These are phyloP conservation scores for Malurus melanocephalus DNA, from an alignment of 2,113 vertebrate genomes.

Conservation along the genomic window DNA sequence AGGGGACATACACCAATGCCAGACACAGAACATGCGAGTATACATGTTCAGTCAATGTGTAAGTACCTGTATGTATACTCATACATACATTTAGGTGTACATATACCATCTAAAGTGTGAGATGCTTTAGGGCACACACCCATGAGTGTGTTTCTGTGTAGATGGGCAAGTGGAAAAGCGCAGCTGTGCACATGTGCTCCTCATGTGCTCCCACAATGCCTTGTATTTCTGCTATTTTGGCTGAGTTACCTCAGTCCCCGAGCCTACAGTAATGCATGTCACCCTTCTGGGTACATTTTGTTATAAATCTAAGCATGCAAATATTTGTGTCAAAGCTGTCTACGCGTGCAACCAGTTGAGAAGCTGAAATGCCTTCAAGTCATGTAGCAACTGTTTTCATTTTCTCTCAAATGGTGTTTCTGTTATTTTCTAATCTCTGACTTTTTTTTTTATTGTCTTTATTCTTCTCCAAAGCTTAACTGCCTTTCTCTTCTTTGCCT, in stretches of 20 bases:
- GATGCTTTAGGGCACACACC: background rate
- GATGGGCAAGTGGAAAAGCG: background rate
- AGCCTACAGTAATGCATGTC: background rate
- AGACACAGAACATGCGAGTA: background rate
- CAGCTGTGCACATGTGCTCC: background rate
- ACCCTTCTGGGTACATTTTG: slow-evolving; percentile 7
- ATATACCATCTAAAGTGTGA: background rate
- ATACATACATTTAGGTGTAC: background rate
- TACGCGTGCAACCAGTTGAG: slow-evolving; percentile 12
- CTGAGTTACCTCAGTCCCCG: background rate
- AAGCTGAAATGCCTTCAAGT: slow-evolving; percentile 50
- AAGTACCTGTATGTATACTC: background rate
- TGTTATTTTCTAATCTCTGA: slow-evolving; percentile 30
- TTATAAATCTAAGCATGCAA: slow-evolving; percentile 35
- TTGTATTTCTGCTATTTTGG: slow-evolving; percentile 5
- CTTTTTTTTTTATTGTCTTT: slow-evolving; percentile 16
- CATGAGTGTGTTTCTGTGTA: accelerated
- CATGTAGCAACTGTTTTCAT: slow-evolving; percentile 44
- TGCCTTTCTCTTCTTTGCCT: slow-evolving; percentile 1
- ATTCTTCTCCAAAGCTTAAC: slow-evolving; percentile 11
- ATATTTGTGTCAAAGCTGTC: slow-evolving; percentile 55
- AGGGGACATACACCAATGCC: background rate
- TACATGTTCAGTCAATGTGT: background rate
- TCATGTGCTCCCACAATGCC: background rate
- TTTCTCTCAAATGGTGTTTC: slow-evolving; percentile 27